Evolutionary conservation across 1,140 invertebrate genomes (phyloP), one percentile per base, ranked within the genome.

Genomic region (Formica exsecta): DNA sequence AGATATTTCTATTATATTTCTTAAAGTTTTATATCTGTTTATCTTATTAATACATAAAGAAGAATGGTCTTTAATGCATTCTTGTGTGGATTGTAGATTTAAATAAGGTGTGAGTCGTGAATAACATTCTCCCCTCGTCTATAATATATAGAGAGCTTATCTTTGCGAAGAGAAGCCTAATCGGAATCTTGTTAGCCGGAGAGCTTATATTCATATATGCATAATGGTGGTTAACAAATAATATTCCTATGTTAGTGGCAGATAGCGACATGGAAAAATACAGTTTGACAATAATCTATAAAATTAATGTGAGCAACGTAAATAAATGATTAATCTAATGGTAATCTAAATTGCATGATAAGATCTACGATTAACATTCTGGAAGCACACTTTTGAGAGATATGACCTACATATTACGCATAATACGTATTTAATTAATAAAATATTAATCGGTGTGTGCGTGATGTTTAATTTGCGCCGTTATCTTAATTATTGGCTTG

Each of bases 401-500:
- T 22, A 66, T 2, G 13, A n/a, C 36, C 16, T 29, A 59, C 13
- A 51, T 51, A 19, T 51, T 51, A 48, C 44, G 44, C 13, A 51
- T 19, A 59, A 41, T 44, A 61, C 5, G 38, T 73, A 59, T 83
- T 73, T 73, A 74, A 83, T 83, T 83, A 74, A 73, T 32, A 59
- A 73, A 74, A 74, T 51, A 25, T 74, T 83, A 83, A 83, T 74
- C 25, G 38, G 38, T 7, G 29, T 51, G 13, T 48, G 32, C 32
- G 48, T 36, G 29, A 38, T 48, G 29, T 83, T 71, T 32, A 59
- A 13, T 6, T 6, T 32, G 36, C 11, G 16, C 22, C 51, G 79
- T 83, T 83, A 83, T 83, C 79, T 83, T 83, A 83, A 83, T 83
- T 83, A 83, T 83, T 83, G 13, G 79, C 38, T 74, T 44, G 51